A percentile compares a stretch with the other conserved stretches of the same genome.
phyloP scores from a whole-genome alignment of 2,113 vertebrate species.

The Tichodroma muraria region DNA sequence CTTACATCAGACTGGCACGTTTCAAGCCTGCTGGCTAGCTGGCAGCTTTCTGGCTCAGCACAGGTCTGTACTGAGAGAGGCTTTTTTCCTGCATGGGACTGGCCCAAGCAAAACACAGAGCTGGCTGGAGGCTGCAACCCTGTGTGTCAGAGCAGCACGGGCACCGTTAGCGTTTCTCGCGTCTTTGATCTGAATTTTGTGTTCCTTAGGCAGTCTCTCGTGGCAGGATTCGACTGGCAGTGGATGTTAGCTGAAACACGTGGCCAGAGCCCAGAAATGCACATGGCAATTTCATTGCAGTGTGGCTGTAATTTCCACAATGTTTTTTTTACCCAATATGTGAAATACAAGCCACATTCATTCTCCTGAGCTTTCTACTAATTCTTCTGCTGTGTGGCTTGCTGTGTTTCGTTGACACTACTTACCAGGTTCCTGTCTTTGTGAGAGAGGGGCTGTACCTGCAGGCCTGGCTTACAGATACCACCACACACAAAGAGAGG shows the following conservation, averaged over 20 bases:
- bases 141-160: neutral
- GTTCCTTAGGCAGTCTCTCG: neutral
- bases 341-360: neutral
- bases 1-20: neutral
- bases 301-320: neutral
- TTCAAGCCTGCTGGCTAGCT: neutral
- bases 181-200: neutral
- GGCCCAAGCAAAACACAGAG: neutral
- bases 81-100: neutral
- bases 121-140: neutral
- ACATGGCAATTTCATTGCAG: neutral
- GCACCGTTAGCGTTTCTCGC: neutral
- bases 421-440: neutral
- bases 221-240: neutral
- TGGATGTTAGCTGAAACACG: neutral
- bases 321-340: neutral
- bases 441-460: neutral
- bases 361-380: neutral
- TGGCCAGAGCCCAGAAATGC: neutral
- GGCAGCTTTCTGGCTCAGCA: neutral
- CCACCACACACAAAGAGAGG: neutral
- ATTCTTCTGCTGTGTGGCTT: neutral
- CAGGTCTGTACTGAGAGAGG: neutral
- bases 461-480: neutral
- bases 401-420: neutral